Evolutionary conservation across 2,113 vertebrate species (phyloP).

Genomic region (Hippocampus mohnikei): DNA sequence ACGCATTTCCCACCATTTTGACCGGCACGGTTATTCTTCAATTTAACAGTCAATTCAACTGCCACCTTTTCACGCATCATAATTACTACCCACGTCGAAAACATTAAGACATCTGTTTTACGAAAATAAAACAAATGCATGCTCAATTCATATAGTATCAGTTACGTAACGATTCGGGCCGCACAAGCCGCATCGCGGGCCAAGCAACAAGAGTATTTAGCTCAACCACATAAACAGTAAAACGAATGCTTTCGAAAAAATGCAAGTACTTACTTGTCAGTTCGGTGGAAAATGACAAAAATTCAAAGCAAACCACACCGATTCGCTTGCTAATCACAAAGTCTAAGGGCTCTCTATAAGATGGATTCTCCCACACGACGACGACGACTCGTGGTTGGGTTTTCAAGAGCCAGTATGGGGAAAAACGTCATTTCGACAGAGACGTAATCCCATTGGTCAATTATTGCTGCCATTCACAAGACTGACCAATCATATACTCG

Average conservation of each 20-base stretch:
- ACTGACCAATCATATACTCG: constrained; percentile 32
- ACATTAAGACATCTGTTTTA: constrained; percentile 8
- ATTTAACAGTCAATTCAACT: background rate
- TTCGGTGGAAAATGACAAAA: background rate
- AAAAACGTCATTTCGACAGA: constrained; percentile 42
- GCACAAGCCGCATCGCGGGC: background rate
- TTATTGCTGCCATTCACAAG: constrained; percentile 25
- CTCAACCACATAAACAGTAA: background rate
- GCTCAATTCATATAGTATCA: constrained; percentile 36
- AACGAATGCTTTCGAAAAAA: background rate
- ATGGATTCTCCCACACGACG: constrained; percentile 74
- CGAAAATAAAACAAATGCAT: constrained; percentile 29
- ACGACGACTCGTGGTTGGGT: constrained; percentile 72
- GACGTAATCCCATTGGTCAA: constrained; percentile 45
- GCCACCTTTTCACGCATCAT: background rate
- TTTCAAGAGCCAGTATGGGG: constrained; percentile 70
- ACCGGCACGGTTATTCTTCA: constrained; percentile 31
- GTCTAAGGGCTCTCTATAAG: constrained; percentile 68
- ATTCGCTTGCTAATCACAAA: constrained; percentile 57
- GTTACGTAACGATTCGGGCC: constrained; percentile 69
- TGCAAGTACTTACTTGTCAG: constrained; percentile 23
- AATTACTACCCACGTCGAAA: background rate
- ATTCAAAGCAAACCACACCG: constrained; percentile 20
- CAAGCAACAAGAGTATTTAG: background rate
- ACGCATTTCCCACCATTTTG: constrained; percentile 72